Percentiles rank a stretch among this genome's conserved stretches.
These are phyloP conservation scores for Manis pentadactyla DNA, from an alignment of 2,797 vertebrate species.

Conservation along the genomic window DNA sequence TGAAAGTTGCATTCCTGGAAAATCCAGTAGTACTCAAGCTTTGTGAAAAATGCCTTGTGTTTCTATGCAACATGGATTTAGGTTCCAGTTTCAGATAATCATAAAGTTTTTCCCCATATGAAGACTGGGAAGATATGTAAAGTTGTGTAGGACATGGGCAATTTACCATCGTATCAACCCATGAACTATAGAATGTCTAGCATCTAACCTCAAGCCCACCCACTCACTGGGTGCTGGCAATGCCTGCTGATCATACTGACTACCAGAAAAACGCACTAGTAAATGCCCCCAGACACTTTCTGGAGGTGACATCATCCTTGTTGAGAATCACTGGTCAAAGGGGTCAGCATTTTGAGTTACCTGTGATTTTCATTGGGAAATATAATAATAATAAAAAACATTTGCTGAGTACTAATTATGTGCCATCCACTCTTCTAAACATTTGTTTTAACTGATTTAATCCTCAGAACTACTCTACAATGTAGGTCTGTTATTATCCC, in stretches of 20 bases:
- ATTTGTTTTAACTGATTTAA: constrained; percentile 10
- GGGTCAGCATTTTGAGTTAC: neutral
- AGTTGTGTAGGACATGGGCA: neutral
- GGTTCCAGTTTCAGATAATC: neutral
- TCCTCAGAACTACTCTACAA: neutral
- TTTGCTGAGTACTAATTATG: neutral
- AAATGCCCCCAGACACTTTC: neutral
- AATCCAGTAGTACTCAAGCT: neutral
- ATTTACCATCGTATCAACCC: neutral
- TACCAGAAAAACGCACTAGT: neutral
- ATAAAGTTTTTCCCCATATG: neutral
- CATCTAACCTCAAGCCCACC: neutral
- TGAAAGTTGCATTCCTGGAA: constrained; percentile 14
- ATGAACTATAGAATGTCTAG: neutral
- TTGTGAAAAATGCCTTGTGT: neutral
- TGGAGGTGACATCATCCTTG: neutral
- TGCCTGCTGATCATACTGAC: neutral
- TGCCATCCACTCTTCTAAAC: neutral
- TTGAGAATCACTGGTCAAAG: neutral
- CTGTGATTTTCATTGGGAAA: neutral
- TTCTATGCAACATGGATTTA: neutral
- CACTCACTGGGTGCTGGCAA: neutral
- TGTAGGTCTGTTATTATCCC: neutral
- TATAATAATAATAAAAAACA: neutral
- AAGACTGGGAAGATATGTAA: neutral